Base-by-base conservation (phyloP, 2,888 invertebrate species). In the Teleiodes luculella region DNA sequence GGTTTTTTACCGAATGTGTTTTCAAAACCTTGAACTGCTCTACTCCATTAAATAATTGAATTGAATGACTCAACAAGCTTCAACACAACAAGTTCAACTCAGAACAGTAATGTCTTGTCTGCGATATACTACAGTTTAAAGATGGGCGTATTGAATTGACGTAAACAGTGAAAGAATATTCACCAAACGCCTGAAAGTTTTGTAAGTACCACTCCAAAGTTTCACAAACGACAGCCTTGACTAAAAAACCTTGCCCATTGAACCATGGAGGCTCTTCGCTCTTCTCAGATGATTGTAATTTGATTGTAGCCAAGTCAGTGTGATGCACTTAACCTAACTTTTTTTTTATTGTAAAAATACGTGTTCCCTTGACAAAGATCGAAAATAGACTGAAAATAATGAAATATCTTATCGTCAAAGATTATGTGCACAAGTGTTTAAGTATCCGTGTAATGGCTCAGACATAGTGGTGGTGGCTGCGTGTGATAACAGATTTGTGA, bases 341-440 rank as follows among this genome's bases (percentile, higher is more conserved):
- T n/a, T 33, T n/a, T 45, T 45, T 24, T 41, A 56, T 3, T 13
- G 8, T 10, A 43, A 43, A 43, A 43, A n/a, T 43, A 43, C 20
- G 43, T 43, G 43, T 28, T 20, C 5, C 24, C n/a, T n/a, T n/a
- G 43, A 43, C 20, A 43, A n/a, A 20, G 28, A 31, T 33, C 4
- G 11, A 18, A 56, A 56, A 57, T 50, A 37, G 39, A 39, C 39
- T 39, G 39, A 39, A 39, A 24, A 24, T 24, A 24, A 35, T 43
- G 36, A 66, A 66, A 72, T 83, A 88, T 87, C 87, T 87, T 88
- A 88, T 88, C 88, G 76, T 57, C 60, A 64, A 70, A 85, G 86
- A 87, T 83, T 86, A 83, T 86, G 84, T 86, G 81, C 80, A 83
- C 87, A 86, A 84, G 84, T 85, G 86, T 78, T 67, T 73, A 74